phyloP scores from a whole-genome alignment of 2,797 vertebrate genomes.

The Pseudopleuronectes americanus region DNA sequence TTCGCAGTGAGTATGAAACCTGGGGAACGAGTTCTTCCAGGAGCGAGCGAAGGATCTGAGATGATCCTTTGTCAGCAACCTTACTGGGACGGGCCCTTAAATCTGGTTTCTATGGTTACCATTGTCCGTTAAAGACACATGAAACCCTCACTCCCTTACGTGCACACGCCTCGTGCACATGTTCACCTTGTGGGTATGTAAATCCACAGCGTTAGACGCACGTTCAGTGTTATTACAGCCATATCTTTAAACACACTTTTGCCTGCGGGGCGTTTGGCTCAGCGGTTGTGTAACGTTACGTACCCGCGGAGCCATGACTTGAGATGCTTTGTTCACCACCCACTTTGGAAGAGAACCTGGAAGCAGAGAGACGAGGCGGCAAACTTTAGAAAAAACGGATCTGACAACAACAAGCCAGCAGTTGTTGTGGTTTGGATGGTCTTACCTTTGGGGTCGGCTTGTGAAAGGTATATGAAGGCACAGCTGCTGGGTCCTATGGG shows the following conservation, averaged over 20 bases:
- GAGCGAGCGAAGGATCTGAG: slow-evolving; percentile 33
- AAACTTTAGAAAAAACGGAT: background rate
- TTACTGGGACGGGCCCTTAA: slow-evolving; percentile 49
- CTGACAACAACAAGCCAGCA: background rate
- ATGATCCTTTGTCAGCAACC: slow-evolving; percentile 68
- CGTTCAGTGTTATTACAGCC: background rate
- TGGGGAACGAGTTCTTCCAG: slow-evolving; percentile 77
- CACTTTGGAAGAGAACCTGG: slow-evolving; percentile 87
- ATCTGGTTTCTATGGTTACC: slow-evolving; percentile 74
- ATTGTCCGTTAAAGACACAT: slow-evolving; percentile 68
- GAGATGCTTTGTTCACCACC: slow-evolving; percentile 86
- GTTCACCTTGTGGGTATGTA: slow-evolving; percentile 23
- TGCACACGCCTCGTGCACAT: slow-evolving; percentile 18
- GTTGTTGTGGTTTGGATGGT: too few species aligned
- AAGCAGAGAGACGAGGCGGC: slow-evolving; percentile 9
- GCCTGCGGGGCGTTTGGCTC: background rate
- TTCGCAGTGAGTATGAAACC: slow-evolving; percentile 58
- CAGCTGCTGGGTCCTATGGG: slow-evolving; percentile 84
- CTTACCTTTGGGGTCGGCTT: slow-evolving; percentile 89
- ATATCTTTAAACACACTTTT: too few species aligned
- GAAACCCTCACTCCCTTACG: slow-evolving; percentile 52
- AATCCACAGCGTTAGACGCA: slow-evolving; percentile 1
- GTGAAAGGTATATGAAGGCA: slow-evolving; percentile 86
- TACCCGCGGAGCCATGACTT: slow-evolving; percentile 85
- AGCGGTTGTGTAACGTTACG: slow-evolving; percentile 7